Conservation (phyloP, 2,113 vertebrate genomes). For the Neodontobutis hainanensis region DNA sequence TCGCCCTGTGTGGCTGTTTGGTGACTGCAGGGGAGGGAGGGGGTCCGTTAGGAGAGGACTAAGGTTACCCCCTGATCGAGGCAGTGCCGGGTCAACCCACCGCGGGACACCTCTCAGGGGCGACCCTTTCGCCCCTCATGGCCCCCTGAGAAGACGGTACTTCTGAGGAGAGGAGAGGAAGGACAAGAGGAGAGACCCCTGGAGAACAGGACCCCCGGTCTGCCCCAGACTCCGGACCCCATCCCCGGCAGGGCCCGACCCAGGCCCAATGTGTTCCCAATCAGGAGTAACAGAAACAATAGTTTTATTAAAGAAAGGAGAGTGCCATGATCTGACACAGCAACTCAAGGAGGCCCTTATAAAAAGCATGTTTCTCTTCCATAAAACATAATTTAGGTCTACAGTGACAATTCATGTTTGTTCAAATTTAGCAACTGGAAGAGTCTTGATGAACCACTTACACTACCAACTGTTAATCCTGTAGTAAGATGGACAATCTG, state of each 20-base stretch:
- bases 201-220: conserved; percentile 87
- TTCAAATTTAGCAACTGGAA: conserved; percentile 30
- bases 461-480: no score
- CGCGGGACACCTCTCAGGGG: conserved; percentile 86
- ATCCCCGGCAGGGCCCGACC: conserved; percentile 71
- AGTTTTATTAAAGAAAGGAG: conserved; percentile 90
- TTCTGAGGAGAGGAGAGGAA: conserved; percentile 92
- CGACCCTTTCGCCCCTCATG: conserved; percentile 71
- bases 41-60: conserved; percentile 79
- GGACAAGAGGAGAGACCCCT: conserved; percentile 84
- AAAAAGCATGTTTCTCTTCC: neutral
- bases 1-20: conserved; percentile 64
- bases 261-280: conserved; percentile 95
- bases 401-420: conserved; percentile 3
- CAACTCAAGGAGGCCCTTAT: conserved; percentile 48
- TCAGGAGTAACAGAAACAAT: conserved; percentile 95
- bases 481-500: no score
- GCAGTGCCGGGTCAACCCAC: conserved; percentile 86
- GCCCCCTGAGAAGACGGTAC: conserved; percentile 86
- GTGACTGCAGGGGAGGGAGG: conserved; percentile 75
- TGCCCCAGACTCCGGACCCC: conserved; percentile 66
- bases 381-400: neutral
- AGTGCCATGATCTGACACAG: conserved; percentile 70
- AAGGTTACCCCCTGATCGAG: conserved; percentile 88
- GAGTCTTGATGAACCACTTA: no score